Evolutionary conservation across 2,888 invertebrate species (phyloP), one percentile per base, ranked within the genome.

Genomic region (Heliothis peltigera): DNA sequence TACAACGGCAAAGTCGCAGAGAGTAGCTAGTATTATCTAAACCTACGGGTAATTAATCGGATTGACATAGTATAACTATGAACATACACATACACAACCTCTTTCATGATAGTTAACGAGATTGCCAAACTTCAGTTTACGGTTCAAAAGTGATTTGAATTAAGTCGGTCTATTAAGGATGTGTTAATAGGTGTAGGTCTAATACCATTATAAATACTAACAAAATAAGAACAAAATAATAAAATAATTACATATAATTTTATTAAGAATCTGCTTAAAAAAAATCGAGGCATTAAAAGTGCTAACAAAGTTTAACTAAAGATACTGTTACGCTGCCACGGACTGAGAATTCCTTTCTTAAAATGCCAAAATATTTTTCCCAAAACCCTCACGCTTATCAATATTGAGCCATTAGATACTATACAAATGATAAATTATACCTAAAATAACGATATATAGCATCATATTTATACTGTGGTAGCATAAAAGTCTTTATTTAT

Each of bases 71-170:
- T 64, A 22, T 62, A 42, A 70, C 35, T 67, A 35, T 35, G 35
- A 35, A 35, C 15, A 35, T 35, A 69, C 28, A 10, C 12, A 42
- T n/a, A n/a, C 18, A 44, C 18, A 54, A 35, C 17, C 46, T 28
- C 25, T 64, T 71, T 58, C 39, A 21, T 53, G 64, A 64, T 70
- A 64, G 64, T 64, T 64, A 57, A 57, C 48, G 51, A 54, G 69
- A 70, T 70, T 63, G 54, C 42, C 25, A 10, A 58, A 70, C 49
- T 70, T 70, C 42, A 70, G 64, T 32, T 57, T 48, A 28, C 64
- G 28, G 42, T 46, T 57, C 65, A 65, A 51, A 58, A 65, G 51
- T 65, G 49, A 64, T 52, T 69, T 28, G 18, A 69, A 56, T 61
- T 44, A 28, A 43, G 48, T 28, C 47, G 53, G 44, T 39, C 35